These are phyloP conservation scores for Coelinius sp. DNA, from an alignment of 2,888 invertebrate genomes.

Conservation along the genomic window DNA sequence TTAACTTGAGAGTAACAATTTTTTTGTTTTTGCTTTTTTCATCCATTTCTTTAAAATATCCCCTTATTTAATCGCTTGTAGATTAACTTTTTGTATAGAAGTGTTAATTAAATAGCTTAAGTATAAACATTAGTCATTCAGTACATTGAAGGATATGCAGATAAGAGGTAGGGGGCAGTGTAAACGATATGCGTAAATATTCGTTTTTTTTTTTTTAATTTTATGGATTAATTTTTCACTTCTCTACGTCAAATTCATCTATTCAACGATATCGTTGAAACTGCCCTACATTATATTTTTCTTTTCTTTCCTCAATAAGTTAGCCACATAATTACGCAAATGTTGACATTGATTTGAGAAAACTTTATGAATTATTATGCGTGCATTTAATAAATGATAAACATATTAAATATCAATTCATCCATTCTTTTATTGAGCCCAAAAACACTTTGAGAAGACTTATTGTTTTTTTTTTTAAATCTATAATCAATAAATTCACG, in stretches of 20 bases:
- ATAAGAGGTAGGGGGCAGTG: slow-evolving; percentile 62
- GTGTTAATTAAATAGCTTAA: slow-evolving; percentile 46
- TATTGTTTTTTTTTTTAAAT: background rate
- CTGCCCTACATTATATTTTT: slow-evolving; percentile 50
- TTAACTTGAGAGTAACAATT: background rate
- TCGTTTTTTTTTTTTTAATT: slow-evolving; percentile 15
- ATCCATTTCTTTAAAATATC: slow-evolving; percentile 7
- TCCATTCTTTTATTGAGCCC: background rate
- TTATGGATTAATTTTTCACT: slow-evolving; percentile 33
- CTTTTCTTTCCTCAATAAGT: slow-evolving; percentile 37
- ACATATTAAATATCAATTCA: background rate
- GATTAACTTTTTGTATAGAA: slow-evolving; percentile 18
- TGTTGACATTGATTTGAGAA: slow-evolving; percentile 44
- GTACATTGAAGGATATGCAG: slow-evolving; percentile 70
- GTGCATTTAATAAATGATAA: slow-evolving; percentile 31
- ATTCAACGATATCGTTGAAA: slow-evolving; percentile 57
- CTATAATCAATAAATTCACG: background rate
- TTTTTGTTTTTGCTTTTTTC: background rate
- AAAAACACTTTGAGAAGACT: background rate
- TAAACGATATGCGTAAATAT: slow-evolving; percentile 58
- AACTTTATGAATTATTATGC: slow-evolving; percentile 11
- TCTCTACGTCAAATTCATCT: slow-evolving; percentile 36
- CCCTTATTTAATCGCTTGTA: slow-evolving; percentile 17
- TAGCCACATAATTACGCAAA: slow-evolving; percentile 57
- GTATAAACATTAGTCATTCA: slow-evolving; percentile 67